Percentiles rank a stretch among this genome's conserved stretches.
phyloP scores from a whole-genome alignment of 2,888 invertebrate genomes.

The Drosophila heteroneura region DNA sequence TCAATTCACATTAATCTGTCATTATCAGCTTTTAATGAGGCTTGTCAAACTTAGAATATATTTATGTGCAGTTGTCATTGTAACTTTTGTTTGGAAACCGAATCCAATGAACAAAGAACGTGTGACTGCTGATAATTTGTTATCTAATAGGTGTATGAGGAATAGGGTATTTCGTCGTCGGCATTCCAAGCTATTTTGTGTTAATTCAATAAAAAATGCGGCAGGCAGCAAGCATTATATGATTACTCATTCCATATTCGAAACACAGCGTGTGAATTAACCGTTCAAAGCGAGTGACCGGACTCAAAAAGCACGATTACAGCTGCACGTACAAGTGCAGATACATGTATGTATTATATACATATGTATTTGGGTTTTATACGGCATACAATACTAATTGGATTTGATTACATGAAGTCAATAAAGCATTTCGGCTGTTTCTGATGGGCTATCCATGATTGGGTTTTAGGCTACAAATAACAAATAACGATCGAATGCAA shows the following conservation, averaged over 20 bases:
- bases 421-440: not conserved
- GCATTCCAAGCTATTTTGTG: not conserved
- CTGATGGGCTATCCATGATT: not conserved
- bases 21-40: no score
- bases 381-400: not conserved
- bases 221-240: not conserved
- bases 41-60: no score
- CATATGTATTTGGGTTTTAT: not conserved
- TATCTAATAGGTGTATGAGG: not conserved
- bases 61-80: no score
- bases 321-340: slow-evolving; percentile 3
- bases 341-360: not conserved
- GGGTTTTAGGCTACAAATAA: not conserved
- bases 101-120: no score
- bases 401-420: not conserved
- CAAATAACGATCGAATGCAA: not conserved
- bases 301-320: slow-evolving; percentile 3
- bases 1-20: no score
- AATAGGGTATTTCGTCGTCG: not conserved
- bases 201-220: slow-evolving; percentile 3
- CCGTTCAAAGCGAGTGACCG: slow-evolving; percentile 1
- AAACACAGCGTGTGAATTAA: slow-evolving; percentile 11
- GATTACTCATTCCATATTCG: slow-evolving; percentile 7
- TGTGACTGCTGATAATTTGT: not conserved
- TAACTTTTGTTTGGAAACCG: no score